Evolutionary conservation across 2,797 vertebrate species (phyloP), one percentile per base, ranked within the genome.

Genomic region (Falco biarmicus): DNA sequence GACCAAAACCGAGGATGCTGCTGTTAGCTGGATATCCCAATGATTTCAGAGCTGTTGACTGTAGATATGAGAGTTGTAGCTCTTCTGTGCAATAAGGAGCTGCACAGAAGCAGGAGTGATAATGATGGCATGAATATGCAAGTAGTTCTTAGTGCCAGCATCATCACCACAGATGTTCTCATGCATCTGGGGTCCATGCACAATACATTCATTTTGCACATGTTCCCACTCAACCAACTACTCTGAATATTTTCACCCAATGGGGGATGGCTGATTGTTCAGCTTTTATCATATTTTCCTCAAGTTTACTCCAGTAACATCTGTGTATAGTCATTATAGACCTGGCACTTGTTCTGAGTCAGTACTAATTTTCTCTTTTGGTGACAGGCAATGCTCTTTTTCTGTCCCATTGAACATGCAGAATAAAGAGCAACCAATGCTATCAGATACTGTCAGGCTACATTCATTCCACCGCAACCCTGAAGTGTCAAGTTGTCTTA

Each of bases 301-400:
- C 93, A 78, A 92, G 96, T 95, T 96, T 95, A 34, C 93, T 93
- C 84, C 59, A 45, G 22, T 82, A 97, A 96, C 96, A 97, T 96
- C 97, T 97, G 97, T 93, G 97, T 93, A 86, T 80, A 84, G 90
- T 87, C 95, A 94, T 96, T 90, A 90, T 13, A 87, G 92, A 59
- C 73, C 90, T 93, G 93, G 92, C 56, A 1, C 66, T 65, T 5
- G 26, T 74, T 89, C 87, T 24, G 74, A 93, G 89, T 17, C 13
- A 1, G 15, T 64, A 5, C 68, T 85, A 11, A 91, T 95, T 89
- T 85, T 60, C 71, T 65, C 31, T 68, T 84, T 45, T 54, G 57
- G 61, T 89, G 79, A 66, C 59, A 87, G 31, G 73, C 86, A 76
- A 11, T 7, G 19, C 21, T 61, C 60, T 48, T 51, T 89, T 92